These are phyloP conservation scores for Psettodes erumei DNA, from an alignment of 2,113 vertebrate species.

Conservation along the genomic window DNA sequence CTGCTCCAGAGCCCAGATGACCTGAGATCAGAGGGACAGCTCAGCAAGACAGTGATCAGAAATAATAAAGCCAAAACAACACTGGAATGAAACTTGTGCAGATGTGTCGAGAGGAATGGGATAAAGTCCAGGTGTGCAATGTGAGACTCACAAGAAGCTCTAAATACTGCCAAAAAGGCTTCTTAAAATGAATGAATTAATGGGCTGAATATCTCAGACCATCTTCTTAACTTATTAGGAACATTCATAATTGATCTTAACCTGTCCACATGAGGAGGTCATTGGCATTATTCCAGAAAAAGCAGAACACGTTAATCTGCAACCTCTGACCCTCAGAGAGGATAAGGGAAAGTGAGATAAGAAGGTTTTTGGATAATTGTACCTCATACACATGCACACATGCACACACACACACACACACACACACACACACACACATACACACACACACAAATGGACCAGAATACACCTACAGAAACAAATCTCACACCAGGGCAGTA, in stretches of 20 bases:
- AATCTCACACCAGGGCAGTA: background rate
- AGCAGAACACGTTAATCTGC: background rate
- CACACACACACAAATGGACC: conserved; percentile 1
- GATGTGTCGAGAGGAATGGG: background rate
- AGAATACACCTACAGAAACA: conserved; percentile 15
- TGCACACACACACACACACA: conserved; percentile 13
- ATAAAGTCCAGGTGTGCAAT: background rate
- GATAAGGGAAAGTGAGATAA: background rate
- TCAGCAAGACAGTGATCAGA: too few species aligned
- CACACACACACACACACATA: conserved; percentile 11
- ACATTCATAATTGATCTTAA: background rate
- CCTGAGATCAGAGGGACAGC: too few species aligned
- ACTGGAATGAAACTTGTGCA: background rate
- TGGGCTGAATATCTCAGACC: background rate
- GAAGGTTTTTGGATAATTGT: background rate
- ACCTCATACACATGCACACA: background rate
- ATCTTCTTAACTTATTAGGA: background rate
- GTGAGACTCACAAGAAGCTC: background rate
- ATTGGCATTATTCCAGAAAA: background rate
- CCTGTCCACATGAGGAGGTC: background rate
- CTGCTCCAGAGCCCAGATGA: too few species aligned
- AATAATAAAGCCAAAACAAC: too few species aligned
- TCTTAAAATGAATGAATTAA: background rate
- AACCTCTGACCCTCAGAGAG: background rate
- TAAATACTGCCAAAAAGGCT: background rate